Percentiles rank a stretch among this genome's conserved stretches.
phyloP scores from a whole-genome alignment of 1,140 invertebrate species.

The Atta texana region DNA sequence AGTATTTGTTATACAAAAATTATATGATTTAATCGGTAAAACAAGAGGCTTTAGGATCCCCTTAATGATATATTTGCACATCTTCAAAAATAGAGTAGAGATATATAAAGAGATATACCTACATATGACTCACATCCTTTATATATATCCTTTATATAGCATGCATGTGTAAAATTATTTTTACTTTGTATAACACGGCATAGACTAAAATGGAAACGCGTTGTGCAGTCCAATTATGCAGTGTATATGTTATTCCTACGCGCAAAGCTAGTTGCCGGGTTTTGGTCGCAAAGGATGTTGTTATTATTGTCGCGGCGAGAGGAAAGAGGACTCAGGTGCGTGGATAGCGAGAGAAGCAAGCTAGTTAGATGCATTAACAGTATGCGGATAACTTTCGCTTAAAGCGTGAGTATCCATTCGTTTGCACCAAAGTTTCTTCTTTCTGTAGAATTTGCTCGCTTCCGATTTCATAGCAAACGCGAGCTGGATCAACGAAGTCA shows the following conservation, averaged over 20 bases:
- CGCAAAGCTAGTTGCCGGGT: conserved; percentile 37
- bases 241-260: conserved; percentile 35
- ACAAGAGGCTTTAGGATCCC: too few species aligned
- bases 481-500: conserved; percentile 49
- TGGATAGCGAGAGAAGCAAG: conserved; percentile 67
- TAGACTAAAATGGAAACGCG: conserved; percentile 2
- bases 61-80: not conserved
- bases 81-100: not conserved
- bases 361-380: conserved; percentile 74
- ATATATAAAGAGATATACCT: conserved; percentile 3
- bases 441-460: conserved; percentile 31
- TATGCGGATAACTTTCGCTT: conserved; percentile 63
- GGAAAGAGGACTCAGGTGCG: conserved; percentile 44
- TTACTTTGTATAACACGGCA: conserved; percentile 1
- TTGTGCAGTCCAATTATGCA: conserved; percentile 56
- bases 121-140: not conserved
- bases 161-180: not conserved
- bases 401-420: conserved; percentile 41
- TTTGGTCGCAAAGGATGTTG: conserved; percentile 27
- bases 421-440: conserved; percentile 52
- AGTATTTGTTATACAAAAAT: too few species aligned
- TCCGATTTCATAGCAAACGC: conserved; percentile 39
- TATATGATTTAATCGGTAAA: too few species aligned
- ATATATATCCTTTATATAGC: too few species aligned
- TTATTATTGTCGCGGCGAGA: not conserved